phyloP scores from a whole-genome alignment of 1,140 invertebrate species.

The Drosophila repleta region DNA sequence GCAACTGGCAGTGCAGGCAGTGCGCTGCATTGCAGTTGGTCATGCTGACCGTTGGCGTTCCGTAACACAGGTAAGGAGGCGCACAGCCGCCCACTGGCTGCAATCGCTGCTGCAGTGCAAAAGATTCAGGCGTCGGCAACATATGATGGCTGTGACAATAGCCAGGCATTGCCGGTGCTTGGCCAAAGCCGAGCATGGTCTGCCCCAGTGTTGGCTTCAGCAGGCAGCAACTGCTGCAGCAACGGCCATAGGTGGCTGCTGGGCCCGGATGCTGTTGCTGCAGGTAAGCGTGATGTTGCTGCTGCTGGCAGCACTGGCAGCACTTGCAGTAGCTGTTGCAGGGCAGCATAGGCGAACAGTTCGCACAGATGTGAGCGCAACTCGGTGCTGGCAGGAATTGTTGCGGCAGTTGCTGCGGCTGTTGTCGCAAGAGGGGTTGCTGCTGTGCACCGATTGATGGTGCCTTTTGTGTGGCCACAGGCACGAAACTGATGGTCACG shows the following conservation, averaged over 20 bases:
- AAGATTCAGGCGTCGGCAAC: conserved; percentile 9
- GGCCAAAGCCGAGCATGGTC: conserved; percentile 5
- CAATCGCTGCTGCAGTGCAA: conserved; percentile 14
- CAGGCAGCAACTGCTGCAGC: conserved; percentile 32
- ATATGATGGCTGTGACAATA: conserved; percentile 2
- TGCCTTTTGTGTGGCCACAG: background rate
- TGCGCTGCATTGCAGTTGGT: background rate
- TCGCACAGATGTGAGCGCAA: too few species aligned
- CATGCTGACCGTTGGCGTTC: conserved; percentile 9
- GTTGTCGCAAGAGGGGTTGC: background rate
- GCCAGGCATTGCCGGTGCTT: background rate
- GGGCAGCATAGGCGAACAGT: too few species aligned
- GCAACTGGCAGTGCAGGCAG: conserved; percentile 14
- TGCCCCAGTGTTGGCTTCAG: conserved; percentile 4
- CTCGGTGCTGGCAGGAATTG: conserved; percentile 1
- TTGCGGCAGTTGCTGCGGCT: conserved; percentile 11
- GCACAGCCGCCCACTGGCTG: background rate
- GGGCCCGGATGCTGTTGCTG: background rate
- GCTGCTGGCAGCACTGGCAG: background rate
- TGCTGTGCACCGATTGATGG: background rate
- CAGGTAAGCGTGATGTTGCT: background rate
- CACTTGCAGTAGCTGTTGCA: too few species aligned
- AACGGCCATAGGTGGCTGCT: conserved; percentile 5
- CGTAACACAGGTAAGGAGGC: conserved; percentile 8
- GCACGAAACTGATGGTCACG: conserved; percentile 45